These are phyloP conservation scores for Rhinogobius similis DNA, from an alignment of 2,113 vertebrate genomes.

Conservation along the genomic window DNA sequence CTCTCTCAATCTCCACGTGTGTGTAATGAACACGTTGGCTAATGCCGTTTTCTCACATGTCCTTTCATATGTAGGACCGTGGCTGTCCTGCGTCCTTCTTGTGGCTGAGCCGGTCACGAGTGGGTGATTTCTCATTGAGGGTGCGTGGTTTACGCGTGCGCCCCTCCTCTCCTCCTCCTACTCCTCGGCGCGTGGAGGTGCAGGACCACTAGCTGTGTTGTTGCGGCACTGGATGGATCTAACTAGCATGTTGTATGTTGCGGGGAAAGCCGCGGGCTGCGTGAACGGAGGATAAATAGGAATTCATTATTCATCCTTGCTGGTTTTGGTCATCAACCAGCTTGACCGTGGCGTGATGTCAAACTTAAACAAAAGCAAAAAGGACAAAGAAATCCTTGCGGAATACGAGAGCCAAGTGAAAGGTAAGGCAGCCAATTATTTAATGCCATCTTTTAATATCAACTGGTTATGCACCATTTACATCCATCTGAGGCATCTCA, in stretches of 20 bases:
- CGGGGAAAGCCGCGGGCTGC: conserved; percentile 50
- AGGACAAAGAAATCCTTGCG: conserved; percentile 95
- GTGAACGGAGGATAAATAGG: conserved; percentile 35
- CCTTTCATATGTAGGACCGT: not conserved
- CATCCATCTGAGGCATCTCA: not conserved
- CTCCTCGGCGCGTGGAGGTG: conserved; percentile 60
- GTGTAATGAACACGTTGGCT: conserved; percentile 3
- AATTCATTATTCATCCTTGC: conserved; percentile 14
- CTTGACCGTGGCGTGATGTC: conserved; percentile 80
- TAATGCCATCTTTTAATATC: not conserved
- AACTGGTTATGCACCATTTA: not conserved
- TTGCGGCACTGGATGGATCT: conserved; percentile 68
- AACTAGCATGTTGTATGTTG: conserved; percentile 45
- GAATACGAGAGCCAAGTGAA: conserved; percentile 95
- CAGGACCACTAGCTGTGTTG: conserved; percentile 57
- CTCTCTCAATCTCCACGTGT: conserved; percentile 33
- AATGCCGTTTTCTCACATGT: not conserved
- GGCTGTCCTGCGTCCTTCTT: not conserved
- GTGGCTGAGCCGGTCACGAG: conserved; percentile 20
- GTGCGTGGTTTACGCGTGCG: conserved; percentile 36
- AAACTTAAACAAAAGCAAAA: conserved; percentile 88
- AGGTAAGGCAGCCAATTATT: conserved; percentile 80
- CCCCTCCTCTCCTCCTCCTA: conserved; percentile 17
- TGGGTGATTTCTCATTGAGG: conserved; percentile 39
- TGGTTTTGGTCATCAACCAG: conserved; percentile 27